Evolutionary conservation across 2,113 vertebrate genomes (phyloP), one percentile per base, ranked within the genome.

Genomic region (Ailurus styani): DNA sequence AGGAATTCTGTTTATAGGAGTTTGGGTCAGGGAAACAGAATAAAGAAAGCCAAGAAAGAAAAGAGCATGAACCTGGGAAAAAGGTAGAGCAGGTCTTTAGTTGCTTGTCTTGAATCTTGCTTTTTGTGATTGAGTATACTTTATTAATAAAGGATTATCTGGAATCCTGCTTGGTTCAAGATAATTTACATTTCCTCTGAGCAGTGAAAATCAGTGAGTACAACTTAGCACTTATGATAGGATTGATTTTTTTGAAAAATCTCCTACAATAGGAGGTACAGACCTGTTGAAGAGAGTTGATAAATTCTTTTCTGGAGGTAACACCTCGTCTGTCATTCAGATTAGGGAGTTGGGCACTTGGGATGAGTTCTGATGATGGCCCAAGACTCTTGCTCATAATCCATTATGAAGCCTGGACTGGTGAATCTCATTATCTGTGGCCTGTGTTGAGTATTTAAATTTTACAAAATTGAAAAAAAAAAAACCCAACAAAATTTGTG

Each of bases 381-480:
- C 8, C 5, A 27, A 57, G 47, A 91, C 60, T 54, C 29, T 64
- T 93, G 5, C 45, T n/a, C 17, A 64, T 10, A 77, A 9, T 85
- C 27, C 64, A 0, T 86, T 92, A 62, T 54, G 70, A 94, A 79
- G 4, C 21, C 13, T 94, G 73, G 20, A 54, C 40, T 84, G 45
- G 8, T 77, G 9, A 89, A 40, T 75, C 50, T 95, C 6, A 70
- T 12, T 85, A 20, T 90, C 6, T 93, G 14, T 95, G 40, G 5
- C 52, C 62, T 84, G 52, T 1, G 31, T 94, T 40, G n/a, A 40
- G 52, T 70, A 93, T 93, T 94, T 97, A 83, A 87, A 81, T 93
- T 27, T 40, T 64, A 89, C 0, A 68, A 31, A 93, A 86, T 55
- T 93, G 29, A 72, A 85, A 47, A 60, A 93, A 64, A 34, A 47